Base-by-base conservation (phyloP, 92 coral and sea anemone genomes). In the Zoanthus gigantus region DNA sequence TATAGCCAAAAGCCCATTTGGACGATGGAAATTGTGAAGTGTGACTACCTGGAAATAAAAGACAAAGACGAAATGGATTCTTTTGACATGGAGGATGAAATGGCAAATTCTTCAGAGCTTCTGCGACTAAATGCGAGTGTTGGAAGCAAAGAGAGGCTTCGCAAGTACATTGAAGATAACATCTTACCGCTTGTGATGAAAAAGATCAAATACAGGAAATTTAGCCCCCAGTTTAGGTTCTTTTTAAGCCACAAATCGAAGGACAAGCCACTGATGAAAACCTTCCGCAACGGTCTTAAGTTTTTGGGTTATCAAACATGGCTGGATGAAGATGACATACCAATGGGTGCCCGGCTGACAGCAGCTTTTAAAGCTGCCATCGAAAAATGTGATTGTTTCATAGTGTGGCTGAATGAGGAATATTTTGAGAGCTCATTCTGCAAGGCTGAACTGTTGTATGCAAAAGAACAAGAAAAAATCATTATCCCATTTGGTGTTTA, bases 241-340 rank as follows among this genome's bases (percentile, higher is more conserved):
- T 92, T 94, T 72, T 88, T 94, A 68, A 94, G 96, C 89, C 94
- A 94, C 90, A 90, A 91, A 58, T 87, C 96, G 32, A 82, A 87
- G 61, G 90, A 94, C 83, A 92, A 94, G 77, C 94, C 96, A 8
- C 10, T 94, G 47, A 87, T 94, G 96, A 76, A 88, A 11, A 94
- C 94, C 31, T 94, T 92, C 71, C 86, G 83, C 28, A 73, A 87
- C 53, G 96, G 96, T 1, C 89, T 94, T n/a, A 86, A 83, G 78
- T 94, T 94, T 47, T 88, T 94, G 50, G 96, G 96, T 3, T 94
- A 87, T 28, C 14, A 86, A 57, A 94, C 94, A 14, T 94, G 96
- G 94, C 71, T 94, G 0, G 94, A 94, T 67, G 88, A 89, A 57
- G 60, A 15, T 17, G 17, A 94, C 68, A 92, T 92, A 93, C 94